Conservation (phyloP, 1,140 invertebrate species). For the Aethina tumida region DNA sequence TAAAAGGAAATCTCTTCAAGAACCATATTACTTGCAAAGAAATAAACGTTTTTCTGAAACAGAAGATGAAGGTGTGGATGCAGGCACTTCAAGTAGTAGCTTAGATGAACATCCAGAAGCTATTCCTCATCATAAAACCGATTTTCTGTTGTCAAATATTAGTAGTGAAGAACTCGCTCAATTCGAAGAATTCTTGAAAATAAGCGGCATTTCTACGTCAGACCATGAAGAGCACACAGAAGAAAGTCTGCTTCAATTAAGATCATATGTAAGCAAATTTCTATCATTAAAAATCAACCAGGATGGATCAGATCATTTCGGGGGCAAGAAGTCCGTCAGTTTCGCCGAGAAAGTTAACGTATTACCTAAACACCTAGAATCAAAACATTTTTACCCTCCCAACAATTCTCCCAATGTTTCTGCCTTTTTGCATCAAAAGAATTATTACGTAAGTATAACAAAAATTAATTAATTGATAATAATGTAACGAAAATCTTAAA, state of each 20-base stretch:
- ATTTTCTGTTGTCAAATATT: conserved; percentile 34
- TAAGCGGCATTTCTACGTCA: conserved; percentile 56
- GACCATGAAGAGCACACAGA: conserved; percentile 56
- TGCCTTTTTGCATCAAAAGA: conserved; percentile 42
- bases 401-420: conserved; percentile 65
- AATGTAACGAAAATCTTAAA: not conserved
- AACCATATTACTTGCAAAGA: conserved; percentile 52
- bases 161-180: conserved; percentile 55
- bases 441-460: conserved; percentile 17
- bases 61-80: conserved; percentile 45
- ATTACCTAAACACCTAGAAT: conserved; percentile 19
- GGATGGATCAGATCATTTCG: conserved; percentile 42
- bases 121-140: conserved; percentile 32
- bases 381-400: conserved; percentile 45
- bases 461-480: not conserved
- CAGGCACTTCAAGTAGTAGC: conserved; percentile 35
- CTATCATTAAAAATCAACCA: conserved; percentile 47
- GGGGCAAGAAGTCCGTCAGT: conserved; percentile 56
- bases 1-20: conserved; percentile 60
- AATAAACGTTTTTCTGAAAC: conserved; percentile 44
- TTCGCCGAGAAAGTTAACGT: conserved; percentile 46
- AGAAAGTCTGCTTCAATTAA: conserved; percentile 53
- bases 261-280: conserved; percentile 58
- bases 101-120: conserved; percentile 37
- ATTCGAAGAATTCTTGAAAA: conserved; percentile 62